A percentile compares a stretch with the other conserved stretches of the same genome.
phyloP scores from a whole-genome alignment of 2,797 vertebrate species.

The Phalloptychus januarius region DNA sequence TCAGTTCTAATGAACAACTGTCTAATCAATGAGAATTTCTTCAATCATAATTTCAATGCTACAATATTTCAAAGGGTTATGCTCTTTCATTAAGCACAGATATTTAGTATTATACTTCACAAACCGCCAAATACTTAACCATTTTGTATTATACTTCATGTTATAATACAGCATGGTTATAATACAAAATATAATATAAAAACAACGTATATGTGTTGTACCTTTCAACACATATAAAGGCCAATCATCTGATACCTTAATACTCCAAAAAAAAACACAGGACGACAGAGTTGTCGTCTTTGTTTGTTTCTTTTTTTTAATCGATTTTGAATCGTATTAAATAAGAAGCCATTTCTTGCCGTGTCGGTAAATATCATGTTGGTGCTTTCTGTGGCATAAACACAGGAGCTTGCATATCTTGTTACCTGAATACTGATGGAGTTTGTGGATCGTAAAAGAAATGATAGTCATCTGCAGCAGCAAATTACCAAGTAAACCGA shows the following conservation, averaged over 20 bases:
- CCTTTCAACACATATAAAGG: background rate
- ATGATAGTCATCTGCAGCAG: background rate
- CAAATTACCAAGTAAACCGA: background rate
- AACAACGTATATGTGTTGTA: too few relatives aligned
- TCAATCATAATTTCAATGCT: background rate
- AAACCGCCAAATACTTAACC: background rate
- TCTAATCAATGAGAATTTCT: background rate
- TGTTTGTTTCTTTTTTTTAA: background rate
- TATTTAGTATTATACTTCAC: constrained; percentile 15
- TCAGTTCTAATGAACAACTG: background rate
- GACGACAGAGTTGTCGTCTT: background rate
- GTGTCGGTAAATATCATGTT: too few relatives aligned
- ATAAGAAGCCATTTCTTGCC: too few relatives aligned
- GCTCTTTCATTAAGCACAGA: background rate
- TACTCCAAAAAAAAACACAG: background rate
- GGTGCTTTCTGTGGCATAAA: too few relatives aligned
- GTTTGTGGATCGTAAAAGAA: background rate
- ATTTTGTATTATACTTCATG: background rate
- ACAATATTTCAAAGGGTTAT: background rate
- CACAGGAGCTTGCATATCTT: too few relatives aligned
- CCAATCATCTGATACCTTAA: background rate
- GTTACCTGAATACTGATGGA: background rate
- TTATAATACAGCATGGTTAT: too few relatives aligned
- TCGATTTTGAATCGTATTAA: too few relatives aligned
- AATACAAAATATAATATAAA: too few relatives aligned